Base-by-base conservation (phyloP, 1,140 invertebrate genomes). In the Nautilus pompilius region DNA sequence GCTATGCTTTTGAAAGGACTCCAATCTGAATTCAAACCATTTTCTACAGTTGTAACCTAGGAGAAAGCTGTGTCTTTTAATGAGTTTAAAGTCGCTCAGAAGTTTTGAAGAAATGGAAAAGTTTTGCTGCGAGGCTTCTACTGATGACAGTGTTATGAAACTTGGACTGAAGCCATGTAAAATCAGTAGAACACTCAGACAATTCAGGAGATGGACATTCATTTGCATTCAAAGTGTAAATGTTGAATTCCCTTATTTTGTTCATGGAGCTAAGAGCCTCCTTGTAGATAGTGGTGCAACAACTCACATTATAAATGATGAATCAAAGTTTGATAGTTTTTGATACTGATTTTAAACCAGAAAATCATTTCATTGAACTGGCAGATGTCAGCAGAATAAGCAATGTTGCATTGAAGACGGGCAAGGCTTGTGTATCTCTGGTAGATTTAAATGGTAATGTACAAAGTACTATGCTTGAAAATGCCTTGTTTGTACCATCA, bases 1-100 rank as follows among this genome's bases (percentile, higher is more conserved):
- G 60, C 61, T 20, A 69, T 69, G 68, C 48, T 60, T 22, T 17
- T 67, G 56, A 69, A 69, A 60, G 65, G 61, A 17, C 54, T 69
- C 29, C 68, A 65, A 22, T 28, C n/a, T 36, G 29, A 26, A 22
- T 69, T 49, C 45, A 41, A 63, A 46, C 20, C 55, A 17, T 53
- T 70, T 66, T 20, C 65, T 58, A 49, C 60, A 29, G 58, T 64
- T 3, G 32, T 60, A 5, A 56, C 29, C 0, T 53, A 67, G 28
- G 61, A 60, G 15, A 67, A 60, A 55, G 30, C 20, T 13, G 20
- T 60, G 10, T 51, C 48, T 0, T 63, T 66, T 32, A 22, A 55
- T 15, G 61, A 69, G 5, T 69, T 69, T 36, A 69, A 67, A 60
- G 58, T 63, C 3, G 60, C 65, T 53, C n/a, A 32, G 30, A 56